These are phyloP conservation scores for Embidobia sp. DNA, from an alignment of 2,888 invertebrate species.

Conservation along the genomic window DNA sequence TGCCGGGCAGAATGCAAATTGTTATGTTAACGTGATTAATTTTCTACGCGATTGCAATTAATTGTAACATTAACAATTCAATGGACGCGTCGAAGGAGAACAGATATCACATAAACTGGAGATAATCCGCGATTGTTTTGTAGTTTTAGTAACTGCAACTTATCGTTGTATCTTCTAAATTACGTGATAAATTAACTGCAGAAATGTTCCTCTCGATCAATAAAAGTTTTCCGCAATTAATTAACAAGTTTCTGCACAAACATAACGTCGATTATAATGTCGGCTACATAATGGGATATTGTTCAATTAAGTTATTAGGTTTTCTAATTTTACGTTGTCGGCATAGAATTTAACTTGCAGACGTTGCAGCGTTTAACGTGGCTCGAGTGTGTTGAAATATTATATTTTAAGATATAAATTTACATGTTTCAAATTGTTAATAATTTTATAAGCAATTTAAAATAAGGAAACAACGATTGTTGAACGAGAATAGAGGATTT, in stretches of 20 bases:
- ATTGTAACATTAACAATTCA: slow-evolving; percentile 37
- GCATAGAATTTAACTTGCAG: slow-evolving; percentile 1
- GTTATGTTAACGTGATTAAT: slow-evolving; percentile 33
- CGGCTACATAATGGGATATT: slow-evolving; percentile 21
- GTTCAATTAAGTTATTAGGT: slow-evolving; percentile 36
- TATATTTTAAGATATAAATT: too few relatives aligned
- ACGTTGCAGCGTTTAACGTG: background rate
- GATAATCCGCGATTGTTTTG: slow-evolving; percentile 32
- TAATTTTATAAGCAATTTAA: too few relatives aligned
- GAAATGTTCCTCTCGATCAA: slow-evolving; percentile 24
- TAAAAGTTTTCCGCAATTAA: slow-evolving; percentile 48
- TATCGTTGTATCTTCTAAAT: slow-evolving; percentile 39
- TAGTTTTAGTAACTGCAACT: slow-evolving; percentile 15
- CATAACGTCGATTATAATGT: slow-evolving; percentile 13
- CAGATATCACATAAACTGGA: slow-evolving; percentile 11
- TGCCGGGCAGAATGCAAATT: slow-evolving; percentile 25
- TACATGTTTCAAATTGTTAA: background rate
- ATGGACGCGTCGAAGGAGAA: slow-evolving; percentile 14
- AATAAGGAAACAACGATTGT: too few relatives aligned
- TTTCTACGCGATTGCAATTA: slow-evolving; percentile 24
- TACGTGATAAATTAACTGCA: slow-evolving; percentile 38
- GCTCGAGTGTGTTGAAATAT: too few relatives aligned
- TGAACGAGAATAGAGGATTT: too few relatives aligned
- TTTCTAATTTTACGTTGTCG: slow-evolving; percentile 20
- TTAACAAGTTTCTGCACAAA: slow-evolving; percentile 27